Evolutionary conservation across 2,888 invertebrate species (phyloP).

Genomic region (Pheosia tremula): DNA sequence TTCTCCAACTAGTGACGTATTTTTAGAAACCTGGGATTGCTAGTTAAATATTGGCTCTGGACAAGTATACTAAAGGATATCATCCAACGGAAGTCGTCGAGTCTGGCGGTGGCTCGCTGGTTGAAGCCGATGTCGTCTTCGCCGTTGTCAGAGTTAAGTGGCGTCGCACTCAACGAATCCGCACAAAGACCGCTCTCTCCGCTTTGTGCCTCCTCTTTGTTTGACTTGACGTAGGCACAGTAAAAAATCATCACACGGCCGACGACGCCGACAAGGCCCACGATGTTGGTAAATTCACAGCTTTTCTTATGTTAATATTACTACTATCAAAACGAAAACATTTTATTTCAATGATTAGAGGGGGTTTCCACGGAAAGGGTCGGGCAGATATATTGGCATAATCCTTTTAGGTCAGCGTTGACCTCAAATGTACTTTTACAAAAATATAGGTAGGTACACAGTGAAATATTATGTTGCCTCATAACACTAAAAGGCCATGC

Average conservation of each 20-base stretch:
- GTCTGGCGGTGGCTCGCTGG: slow-evolving; percentile 30
- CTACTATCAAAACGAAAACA: slow-evolving; percentile 19
- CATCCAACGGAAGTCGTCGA: slow-evolving; percentile 30
- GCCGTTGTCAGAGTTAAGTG: slow-evolving; percentile 76
- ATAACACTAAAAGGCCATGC: slow-evolving; percentile 55
- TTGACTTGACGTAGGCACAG: slow-evolving; percentile 68
- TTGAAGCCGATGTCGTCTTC: slow-evolving; percentile 51
- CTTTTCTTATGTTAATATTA: slow-evolving; percentile 46
- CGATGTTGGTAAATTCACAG: slow-evolving; percentile 47
- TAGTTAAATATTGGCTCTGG: no score
- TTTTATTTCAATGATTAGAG: slow-evolving; percentile 22
- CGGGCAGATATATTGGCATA: slow-evolving; percentile 13
- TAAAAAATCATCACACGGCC: slow-evolving; percentile 64
- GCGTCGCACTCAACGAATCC: slow-evolving; percentile 67
- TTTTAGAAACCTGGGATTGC: not conserved
- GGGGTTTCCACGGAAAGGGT: slow-evolving; percentile 18
- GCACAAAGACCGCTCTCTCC: slow-evolving; percentile 78
- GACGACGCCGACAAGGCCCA: slow-evolving; percentile 44
- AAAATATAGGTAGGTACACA: slow-evolving; percentile 12
- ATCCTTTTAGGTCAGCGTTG: slow-evolving; percentile 26
- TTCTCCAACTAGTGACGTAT: not conserved
- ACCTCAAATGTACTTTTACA: slow-evolving; percentile 15
- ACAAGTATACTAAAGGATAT: not conserved
- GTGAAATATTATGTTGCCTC: slow-evolving; percentile 35
- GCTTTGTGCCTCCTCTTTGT: slow-evolving; percentile 82